These are phyloP conservation scores for Zaprionus obscuricornis DNA, from an alignment of 2,888 invertebrate species.

Conservation along the genomic window DNA sequence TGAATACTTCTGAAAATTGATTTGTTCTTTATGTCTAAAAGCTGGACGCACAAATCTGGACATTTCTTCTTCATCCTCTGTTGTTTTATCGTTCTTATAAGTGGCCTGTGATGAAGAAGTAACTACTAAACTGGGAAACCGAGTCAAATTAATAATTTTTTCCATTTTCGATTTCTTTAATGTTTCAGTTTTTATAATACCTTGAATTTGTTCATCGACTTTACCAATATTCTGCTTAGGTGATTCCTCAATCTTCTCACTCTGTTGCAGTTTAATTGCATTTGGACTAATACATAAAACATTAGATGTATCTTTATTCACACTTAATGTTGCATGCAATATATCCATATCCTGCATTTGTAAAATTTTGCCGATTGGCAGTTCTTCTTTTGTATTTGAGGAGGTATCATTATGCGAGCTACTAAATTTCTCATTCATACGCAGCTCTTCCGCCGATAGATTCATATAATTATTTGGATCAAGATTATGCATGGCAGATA, in stretches of 20 bases:
- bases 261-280: conserved; percentile 44
- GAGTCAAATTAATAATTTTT: neutral
- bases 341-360: conserved; percentile 63
- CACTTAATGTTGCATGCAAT: conserved; percentile 63
- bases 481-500: conserved; percentile 46
- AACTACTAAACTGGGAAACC: neutral
- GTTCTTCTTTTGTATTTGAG: conserved; percentile 29
- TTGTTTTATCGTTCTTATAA: neutral
- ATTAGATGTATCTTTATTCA: conserved; percentile 47
- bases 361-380: conserved; percentile 64
- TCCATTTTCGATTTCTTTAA: neutral
- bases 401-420: neutral
- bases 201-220: neutral
- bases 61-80: conserved; percentile 2
- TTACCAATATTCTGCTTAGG: neutral
- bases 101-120: neutral
- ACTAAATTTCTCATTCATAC: conserved; percentile 66
- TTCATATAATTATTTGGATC: conserved; percentile 52
- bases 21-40: neutral
- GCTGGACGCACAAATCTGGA: neutral
- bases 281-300: conserved; percentile 65
- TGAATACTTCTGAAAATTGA: neutral
- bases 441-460: conserved; percentile 72
- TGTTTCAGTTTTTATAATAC: neutral
- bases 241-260: neutral